Percentiles rank a stretch among this genome's conserved stretches.
These are phyloP conservation scores for Lasioglossum morio DNA, from an alignment of 2,888 invertebrate genomes.

Conservation along the genomic window DNA sequence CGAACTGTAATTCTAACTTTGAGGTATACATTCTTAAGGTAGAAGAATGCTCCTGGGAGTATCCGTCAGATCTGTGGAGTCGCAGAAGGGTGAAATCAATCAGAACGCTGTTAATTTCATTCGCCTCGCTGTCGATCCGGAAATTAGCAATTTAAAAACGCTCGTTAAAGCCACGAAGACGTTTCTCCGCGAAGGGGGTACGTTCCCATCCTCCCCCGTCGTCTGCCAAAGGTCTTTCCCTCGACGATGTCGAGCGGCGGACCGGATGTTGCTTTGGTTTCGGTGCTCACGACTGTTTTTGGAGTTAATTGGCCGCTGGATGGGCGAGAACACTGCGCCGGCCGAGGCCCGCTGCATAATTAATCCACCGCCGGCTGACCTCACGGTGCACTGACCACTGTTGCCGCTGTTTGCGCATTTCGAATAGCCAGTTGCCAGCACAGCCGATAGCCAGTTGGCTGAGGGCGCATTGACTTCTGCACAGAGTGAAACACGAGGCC, in stretches of 20 bases:
- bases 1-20: too few species aligned
- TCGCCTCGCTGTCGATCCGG: neutral
- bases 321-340: slow-evolving; percentile 68
- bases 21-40: too few species aligned
- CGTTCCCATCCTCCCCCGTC: neutral
- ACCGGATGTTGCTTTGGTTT: slow-evolving; percentile 70
- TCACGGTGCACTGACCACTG: slow-evolving; percentile 71
- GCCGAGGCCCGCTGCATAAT: slow-evolving; percentile 80
- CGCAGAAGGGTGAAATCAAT: neutral
- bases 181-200: neutral
- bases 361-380: slow-evolving; percentile 80
- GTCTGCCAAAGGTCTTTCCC: neutral
- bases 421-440: slow-evolving; percentile 60
- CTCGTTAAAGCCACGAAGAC: slow-evolving; percentile 12
- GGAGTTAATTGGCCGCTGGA: slow-evolving; percentile 80
- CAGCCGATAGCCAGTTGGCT: slow-evolving; percentile 47
- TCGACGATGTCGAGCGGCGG: slow-evolving; percentile 22
- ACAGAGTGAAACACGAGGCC: slow-evolving; percentile 32
- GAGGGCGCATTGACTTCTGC: slow-evolving; percentile 58
- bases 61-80: neutral
- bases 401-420: slow-evolving; percentile 73
- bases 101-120: neutral
- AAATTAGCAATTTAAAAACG: slow-evolving; percentile 42
- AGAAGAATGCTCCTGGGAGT: too few species aligned
- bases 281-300: slow-evolving; percentile 75